Base-by-base conservation (phyloP, 2,888 invertebrate species). In the Dexiosoma caninum region DNA sequence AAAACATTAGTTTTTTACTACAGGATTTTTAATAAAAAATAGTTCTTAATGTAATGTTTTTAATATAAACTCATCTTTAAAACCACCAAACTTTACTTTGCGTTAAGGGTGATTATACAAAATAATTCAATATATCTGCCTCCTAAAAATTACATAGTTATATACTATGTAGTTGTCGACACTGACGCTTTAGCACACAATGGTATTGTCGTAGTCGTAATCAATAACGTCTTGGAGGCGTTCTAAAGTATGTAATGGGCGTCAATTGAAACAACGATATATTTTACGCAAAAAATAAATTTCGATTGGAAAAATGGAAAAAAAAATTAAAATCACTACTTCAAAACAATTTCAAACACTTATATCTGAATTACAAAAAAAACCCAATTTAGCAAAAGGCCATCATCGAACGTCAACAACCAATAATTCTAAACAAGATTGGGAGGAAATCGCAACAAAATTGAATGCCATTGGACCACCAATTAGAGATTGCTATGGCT, bases 401-500 rank as follows among this genome's bases (percentile, higher is more conserved):
- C n/a, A 32, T 5, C 19, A 16, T 10, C 27, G 67, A 1, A 27
- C 16, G 19, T 9, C 32, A 6, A 55, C 30, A 7, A n/a, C 49
- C 9, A 57, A 16, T 16, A 70, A 10, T 21, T 44, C 57, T 59
- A 57, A 46, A 3, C 21, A 44, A 4, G 57, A 46, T 10, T 70
- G 69, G 69, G 69, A 57, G 9, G 23, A 46, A 12, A 70, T 70
- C 2, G 14, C 46, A n/a, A 37, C 7, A 32, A 55, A 55, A 14
- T 32, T 55, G 10, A 67, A 67, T 40, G 7, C 55, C 10, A 8
- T 37, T 23, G 69, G 69, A 3, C 69, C 69, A 23, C 69, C 55
- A 23, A 16, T 23, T 1, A 70, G 69, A 30, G 46, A 27, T 44
- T 16, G 35, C 16, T 44, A 70, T 23, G 57, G 69, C 0, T 70